Evolutionary conservation across 1,140 invertebrate species (phyloP), one percentile per base, ranked within the genome.

Genomic region (Platyura marginata): DNA sequence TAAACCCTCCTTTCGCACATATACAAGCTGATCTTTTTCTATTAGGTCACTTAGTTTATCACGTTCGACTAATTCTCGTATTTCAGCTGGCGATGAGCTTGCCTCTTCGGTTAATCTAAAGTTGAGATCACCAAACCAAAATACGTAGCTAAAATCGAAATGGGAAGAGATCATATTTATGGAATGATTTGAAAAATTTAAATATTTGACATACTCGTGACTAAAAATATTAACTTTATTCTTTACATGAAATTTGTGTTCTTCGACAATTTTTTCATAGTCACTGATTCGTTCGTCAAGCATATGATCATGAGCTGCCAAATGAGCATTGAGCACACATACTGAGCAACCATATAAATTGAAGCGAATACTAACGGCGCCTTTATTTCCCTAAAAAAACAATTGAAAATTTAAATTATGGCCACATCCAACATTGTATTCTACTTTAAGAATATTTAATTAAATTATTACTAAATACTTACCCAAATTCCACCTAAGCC

Each of bases 91-190:
- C 1, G 71, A 68, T 41, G 51, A 52, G 3, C 65, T 64, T 44
- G 75, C 67, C 11, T 65, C 67, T 45, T 73, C 73, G 18, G 76
- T 57, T 8, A 94, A 66, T 1, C 92, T 77, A 59, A 95, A 96
- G 60, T 96, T 96, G 33, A 95, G 64, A 55, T 95, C 91, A 2
- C 92, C 92, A 49, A 94, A 75, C 88, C 89, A 95, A 60, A 96
- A 92, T 10, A 92, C 77, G 58, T 93, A 94, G 53, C 86, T 90
- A 58, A 42, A 68, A 64, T 43, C 16, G 25, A 41, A 33, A 29
- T 20, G 20, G 20, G n/a, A 38, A 11, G 20, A 18, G 16, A 38
- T 8, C 36, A 6, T 29, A 5, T 3, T 29, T 21, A 11, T 3
- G n/a, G 13, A 18, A 15, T 43, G 15, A 40, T 40, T 35, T 11